These are phyloP conservation scores for Lucilia sericata DNA, from an alignment of 1,140 invertebrate species.

Conservation along the genomic window DNA sequence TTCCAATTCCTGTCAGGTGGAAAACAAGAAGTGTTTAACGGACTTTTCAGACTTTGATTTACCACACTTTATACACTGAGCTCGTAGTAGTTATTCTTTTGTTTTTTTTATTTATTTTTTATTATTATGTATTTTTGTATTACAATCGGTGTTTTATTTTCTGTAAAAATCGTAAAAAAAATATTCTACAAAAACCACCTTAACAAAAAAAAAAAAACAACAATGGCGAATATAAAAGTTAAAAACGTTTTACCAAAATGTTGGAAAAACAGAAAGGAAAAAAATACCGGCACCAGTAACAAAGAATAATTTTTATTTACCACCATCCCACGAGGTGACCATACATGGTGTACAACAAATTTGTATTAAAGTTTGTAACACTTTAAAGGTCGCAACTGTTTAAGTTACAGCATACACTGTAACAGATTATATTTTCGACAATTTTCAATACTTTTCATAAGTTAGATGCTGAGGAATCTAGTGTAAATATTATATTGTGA, in stretches of 20 bases:
- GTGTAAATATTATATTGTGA: too few relatives aligned
- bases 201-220: conserved; percentile 33
- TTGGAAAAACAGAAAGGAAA: conserved; percentile 2
- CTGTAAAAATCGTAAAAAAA: background rate
- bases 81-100: too few relatives aligned
- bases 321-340: conserved; percentile 7
- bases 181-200: conserved; percentile 22
- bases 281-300: background rate
- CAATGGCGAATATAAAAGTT: conserved; percentile 38
- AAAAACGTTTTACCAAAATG: conserved; percentile 37
- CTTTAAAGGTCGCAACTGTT: background rate
- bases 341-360: conserved; percentile 1
- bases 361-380: background rate
- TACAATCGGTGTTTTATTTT: background rate
- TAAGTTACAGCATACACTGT: too few relatives aligned
- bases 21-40: conserved; percentile 37
- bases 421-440: too few relatives aligned
- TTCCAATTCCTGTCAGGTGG: conserved; percentile 9
- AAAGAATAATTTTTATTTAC: conserved; percentile 18
- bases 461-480: too few relatives aligned
- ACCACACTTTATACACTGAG: conserved; percentile 34
- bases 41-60: conserved; percentile 40
- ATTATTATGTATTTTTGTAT: background rate
- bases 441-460: too few relatives aligned
- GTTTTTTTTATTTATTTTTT: too few relatives aligned